Base-by-base conservation (phyloP, 2,888 invertebrate genomes). In the Tipula unca region DNA sequence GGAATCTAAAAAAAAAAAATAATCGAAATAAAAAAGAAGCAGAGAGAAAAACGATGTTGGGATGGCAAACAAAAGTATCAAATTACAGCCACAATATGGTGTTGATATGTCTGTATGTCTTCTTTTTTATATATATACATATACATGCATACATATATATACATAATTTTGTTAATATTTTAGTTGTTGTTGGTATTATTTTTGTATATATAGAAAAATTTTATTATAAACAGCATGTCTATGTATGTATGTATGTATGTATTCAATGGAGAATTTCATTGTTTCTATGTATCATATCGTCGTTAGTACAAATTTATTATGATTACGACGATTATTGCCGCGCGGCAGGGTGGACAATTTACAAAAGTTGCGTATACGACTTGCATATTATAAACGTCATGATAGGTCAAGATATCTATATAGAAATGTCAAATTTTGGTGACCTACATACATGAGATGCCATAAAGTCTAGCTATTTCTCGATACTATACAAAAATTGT, bases 31-130 rank as follows among this genome's bases (percentile, higher is more conserved):
- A 32, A 83, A 32, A 83, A 32, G 29, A 83, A 83, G 84, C 35
- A 36, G 39, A 36, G 36, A 25, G 32, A 84, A 84, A 36, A 84
- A 36, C 32, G 84, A 84, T 84, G 69, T 69, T 69, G 69, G 84
- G 84, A 84, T 84, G 85, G 85, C 85, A 85, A 85, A 85, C 85
- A 85, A 85, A 85, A 85, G 85, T 88, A 88, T 88, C 88, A 87
- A 87, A 87, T 88, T 88, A 86, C 86, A 84, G 86, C 86, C 86
- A 86, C 86, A 87, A 86, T 87, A 86, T 87, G 87, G 85, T 85
- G 86, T 86, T 87, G 84, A 86, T 85, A 85, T 85, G 86, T 85
- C 87, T 86, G 86, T 87, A 83, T 35, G 83, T 83, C 35, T 32
- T 83, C 83, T n/a, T 83, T 82, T 32, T 14, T 32, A n/a, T 32